phyloP scores from a whole-genome alignment of 2,797 vertebrate species.

The Bufotes viridis region DNA sequence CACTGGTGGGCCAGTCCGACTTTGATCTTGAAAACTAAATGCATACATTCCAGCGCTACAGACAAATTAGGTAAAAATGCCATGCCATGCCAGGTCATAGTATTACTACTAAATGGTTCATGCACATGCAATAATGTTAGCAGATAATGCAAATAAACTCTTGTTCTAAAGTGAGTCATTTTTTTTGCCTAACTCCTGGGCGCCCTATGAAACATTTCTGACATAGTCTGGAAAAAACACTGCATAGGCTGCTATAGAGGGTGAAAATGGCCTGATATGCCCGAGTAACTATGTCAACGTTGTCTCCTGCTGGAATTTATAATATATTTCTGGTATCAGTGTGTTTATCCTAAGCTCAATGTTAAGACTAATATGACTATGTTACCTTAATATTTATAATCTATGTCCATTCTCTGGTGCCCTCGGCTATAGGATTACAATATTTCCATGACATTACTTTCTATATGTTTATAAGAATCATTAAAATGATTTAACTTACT shows the following conservation, averaged over 20 bases:
- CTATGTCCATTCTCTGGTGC: constrained; percentile 30
- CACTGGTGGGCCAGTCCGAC: no score
- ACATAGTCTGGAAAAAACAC: background rate
- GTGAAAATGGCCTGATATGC: background rate
- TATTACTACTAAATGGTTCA: background rate
- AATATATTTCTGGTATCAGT: constrained; percentile 4
- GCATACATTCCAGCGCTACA: background rate
- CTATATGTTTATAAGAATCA: constrained; percentile 20
- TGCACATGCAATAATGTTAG: background rate
- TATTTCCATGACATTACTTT: constrained; percentile 19
- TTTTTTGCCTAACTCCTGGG: background rate
- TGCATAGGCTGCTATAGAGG: background rate
- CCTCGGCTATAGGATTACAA: background rate
- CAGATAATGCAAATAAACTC: background rate
- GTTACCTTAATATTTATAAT: constrained; percentile 48
- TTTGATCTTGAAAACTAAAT: no score
- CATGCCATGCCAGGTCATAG: background rate
- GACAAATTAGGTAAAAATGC: background rate
- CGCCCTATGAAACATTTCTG: background rate
- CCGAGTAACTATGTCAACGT: background rate
- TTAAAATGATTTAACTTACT: constrained; percentile 6
- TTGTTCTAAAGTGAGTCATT: background rate
- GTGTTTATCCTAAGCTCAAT: constrained; percentile 16
- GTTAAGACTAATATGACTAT: constrained; percentile 31
- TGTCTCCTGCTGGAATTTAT: constrained; percentile 3